Evolutionary conservation across 2,888 invertebrate genomes (phyloP).

Genomic region (Coelogynopora nodosa): DNA sequence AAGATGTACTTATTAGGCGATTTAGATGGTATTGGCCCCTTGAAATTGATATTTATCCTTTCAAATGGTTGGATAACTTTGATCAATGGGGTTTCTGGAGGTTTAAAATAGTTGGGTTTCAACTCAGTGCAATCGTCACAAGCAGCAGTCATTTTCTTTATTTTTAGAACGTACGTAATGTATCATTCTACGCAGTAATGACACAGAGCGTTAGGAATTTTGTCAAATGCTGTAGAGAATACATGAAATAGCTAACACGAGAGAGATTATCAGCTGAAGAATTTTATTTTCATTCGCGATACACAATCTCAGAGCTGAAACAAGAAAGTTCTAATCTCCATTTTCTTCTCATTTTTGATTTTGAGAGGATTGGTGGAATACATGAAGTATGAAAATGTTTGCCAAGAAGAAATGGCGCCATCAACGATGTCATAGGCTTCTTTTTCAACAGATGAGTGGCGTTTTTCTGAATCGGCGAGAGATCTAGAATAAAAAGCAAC

Average conservation of each 20-base stretch:
- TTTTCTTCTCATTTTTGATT: constrained; percentile 50
- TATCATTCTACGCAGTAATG: too few relatives aligned
- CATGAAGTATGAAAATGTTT: constrained; percentile 48
- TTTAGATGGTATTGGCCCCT: constrained; percentile 48
- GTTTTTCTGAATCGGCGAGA: constrained; percentile 4
- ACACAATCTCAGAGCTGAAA: constrained; percentile 47
- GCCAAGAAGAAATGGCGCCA: constrained; percentile 45
- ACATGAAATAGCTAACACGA: constrained; percentile 32
- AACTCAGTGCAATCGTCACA: constrained; percentile 42
- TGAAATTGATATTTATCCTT: constrained; percentile 49
- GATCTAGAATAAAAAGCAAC: constrained; percentile 43
- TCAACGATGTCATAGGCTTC: constrained; percentile 45
- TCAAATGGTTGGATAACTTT: constrained; percentile 49
- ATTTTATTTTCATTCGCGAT: constrained; percentile 47
- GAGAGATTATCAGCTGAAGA: constrained; percentile 44
- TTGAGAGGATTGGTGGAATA: constrained; percentile 46
- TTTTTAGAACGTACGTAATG: neutral
- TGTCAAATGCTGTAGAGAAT: neutral
- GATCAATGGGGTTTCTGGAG: constrained; percentile 37
- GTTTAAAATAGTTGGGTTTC: constrained; percentile 42
- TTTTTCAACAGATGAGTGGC: constrained; percentile 46
- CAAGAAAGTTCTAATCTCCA: constrained; percentile 48
- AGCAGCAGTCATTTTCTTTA: neutral
- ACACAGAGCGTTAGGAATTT: constrained; percentile 43
- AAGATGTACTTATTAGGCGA: constrained; percentile 48